Evolutionary conservation across 2,113 vertebrate genomes (phyloP).

Genomic region (Mormyrus lacerda): DNA sequence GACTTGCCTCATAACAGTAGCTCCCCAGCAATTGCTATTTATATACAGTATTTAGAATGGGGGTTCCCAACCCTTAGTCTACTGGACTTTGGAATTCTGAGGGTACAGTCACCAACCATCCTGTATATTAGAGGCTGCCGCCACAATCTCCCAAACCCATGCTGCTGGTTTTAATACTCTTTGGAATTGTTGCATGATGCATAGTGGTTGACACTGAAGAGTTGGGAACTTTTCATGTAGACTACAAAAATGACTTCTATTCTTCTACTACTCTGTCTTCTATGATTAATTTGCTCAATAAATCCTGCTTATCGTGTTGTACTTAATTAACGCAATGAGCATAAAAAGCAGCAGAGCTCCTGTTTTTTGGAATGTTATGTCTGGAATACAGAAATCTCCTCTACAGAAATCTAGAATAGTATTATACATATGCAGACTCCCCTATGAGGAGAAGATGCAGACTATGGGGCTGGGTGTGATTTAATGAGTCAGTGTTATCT

Average conservation of each 20-base stretch:
- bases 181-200: no score
- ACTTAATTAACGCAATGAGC: background rate
- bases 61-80: background rate
- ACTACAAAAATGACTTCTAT: background rate
- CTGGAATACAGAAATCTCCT: background rate
- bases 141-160: background rate
- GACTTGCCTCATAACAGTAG: background rate
- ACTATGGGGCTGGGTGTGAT: background rate
- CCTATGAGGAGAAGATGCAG: background rate
- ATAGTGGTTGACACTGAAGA: no score
- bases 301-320: background rate
- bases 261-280: background rate
- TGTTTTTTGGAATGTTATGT: background rate
- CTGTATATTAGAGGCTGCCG: background rate
- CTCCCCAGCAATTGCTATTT: background rate
- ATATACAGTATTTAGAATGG: background rate
- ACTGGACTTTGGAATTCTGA: background rate
- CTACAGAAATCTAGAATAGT: background rate
- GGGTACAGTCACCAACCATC: background rate
- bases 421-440: background rate
- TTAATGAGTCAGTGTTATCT: background rate
- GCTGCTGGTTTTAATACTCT: background rate
- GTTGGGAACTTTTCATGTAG: background rate
- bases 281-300: background rate
- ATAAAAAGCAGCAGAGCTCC: background rate